Percentiles rank a stretch among this genome's conserved stretches.
Conservation (phyloP, 35 echinoderm and acorn worm genomes). For the Holothuria glaberrima region DNA sequence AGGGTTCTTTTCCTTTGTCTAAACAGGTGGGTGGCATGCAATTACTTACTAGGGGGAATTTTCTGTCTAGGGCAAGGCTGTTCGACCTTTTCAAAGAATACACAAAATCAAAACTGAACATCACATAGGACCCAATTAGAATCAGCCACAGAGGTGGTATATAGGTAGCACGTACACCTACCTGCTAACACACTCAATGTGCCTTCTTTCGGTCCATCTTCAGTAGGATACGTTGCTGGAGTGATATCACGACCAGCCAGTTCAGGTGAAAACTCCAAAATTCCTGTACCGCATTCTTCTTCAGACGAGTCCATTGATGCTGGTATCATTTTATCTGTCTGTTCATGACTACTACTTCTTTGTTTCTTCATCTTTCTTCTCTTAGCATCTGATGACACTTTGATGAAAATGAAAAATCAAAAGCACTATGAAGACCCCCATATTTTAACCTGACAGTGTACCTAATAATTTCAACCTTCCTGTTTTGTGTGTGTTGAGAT, state of each 20-base stretch:
- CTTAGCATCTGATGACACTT: slow-evolving; percentile 6
- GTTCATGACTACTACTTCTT: background rate
- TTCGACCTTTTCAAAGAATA: too few species aligned
- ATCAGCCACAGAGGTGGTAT: too few species aligned
- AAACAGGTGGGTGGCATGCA: too few species aligned
- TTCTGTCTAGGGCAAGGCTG: too few species aligned
- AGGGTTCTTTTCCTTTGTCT: too few species aligned
- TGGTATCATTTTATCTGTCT: slow-evolving; percentile 44
- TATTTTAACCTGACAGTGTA: too few species aligned
- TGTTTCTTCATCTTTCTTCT: slow-evolving; percentile 53
- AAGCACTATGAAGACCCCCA: too few species aligned
- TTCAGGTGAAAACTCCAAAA: slow-evolving; percentile 97
- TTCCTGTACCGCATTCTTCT: slow-evolving; percentile 87
- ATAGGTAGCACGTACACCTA: background rate
- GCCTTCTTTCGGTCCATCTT: slow-evolving; percentile 47
- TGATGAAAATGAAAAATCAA: background rate
- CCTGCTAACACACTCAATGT: slow-evolving; percentile 89
- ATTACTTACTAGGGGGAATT: too few species aligned
- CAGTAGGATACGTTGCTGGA: slow-evolving; percentile 58
- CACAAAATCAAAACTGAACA: too few species aligned
- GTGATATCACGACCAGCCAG: slow-evolving; percentile 94
- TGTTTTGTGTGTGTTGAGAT: too few species aligned
- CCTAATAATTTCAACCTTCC: too few species aligned
- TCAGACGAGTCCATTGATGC: slow-evolving; percentile 77
- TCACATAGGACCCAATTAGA: too few species aligned